A percentile compares a stretch with the other conserved stretches of the same genome.
Evolutionary conservation across 2,797 vertebrate species (phyloP).

Genomic region (Morelia viridis): DNA sequence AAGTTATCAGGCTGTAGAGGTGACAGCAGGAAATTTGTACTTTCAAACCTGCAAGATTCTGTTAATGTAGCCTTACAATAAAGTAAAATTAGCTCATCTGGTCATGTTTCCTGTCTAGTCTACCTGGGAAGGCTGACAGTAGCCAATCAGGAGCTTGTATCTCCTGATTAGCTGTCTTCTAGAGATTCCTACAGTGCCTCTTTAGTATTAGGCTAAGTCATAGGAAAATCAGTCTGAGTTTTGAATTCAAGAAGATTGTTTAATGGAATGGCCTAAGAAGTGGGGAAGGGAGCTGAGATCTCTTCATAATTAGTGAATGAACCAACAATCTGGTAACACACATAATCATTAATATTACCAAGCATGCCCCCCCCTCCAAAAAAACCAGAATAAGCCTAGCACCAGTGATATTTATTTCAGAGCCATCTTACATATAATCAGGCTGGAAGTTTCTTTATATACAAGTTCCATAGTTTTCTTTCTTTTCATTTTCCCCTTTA

Average conservation of each 20-base stretch:
- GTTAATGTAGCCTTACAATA: too few species aligned
- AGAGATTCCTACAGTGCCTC: neutral
- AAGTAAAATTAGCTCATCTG: too few species aligned
- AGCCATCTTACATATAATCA: neutral
- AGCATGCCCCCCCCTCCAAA: neutral
- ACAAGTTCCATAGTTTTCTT: neutral
- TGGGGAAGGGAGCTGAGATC: neutral
- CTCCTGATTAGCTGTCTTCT: neutral
- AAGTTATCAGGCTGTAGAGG: too few species aligned
- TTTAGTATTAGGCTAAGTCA: neutral
- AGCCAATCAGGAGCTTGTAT: neutral
- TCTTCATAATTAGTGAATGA: neutral
- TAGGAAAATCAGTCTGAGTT: neutral
- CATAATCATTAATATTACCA: neutral
- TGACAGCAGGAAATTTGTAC: too few species aligned
- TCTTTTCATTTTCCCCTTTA: neutral
- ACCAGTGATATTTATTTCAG: neutral
- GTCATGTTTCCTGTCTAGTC: too few species aligned
- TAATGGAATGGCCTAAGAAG: neutral
- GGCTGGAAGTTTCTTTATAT: neutral
- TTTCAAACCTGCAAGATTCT: too few species aligned
- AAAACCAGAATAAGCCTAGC: neutral
- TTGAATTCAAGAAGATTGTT: neutral
- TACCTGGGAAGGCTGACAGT: too few species aligned
- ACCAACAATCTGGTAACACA: neutral